Evolutionary conservation across 2,888 invertebrate species (phyloP).

Genomic region (Erebia epiphron): DNA sequence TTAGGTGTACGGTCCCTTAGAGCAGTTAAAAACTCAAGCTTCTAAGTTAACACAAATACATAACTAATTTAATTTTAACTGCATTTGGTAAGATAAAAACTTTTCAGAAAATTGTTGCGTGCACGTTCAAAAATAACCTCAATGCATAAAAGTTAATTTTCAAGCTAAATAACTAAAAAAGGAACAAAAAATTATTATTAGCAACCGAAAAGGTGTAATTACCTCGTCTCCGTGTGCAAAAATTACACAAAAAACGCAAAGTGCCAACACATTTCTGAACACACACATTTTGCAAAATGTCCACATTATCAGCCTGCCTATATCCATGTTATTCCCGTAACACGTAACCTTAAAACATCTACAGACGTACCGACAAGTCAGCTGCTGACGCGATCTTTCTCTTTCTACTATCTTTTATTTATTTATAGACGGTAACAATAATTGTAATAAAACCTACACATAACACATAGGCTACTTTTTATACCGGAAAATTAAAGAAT

Average conservation of each 20-base stretch:
- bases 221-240: slow-evolving; percentile 49
- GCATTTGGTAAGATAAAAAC: too few relatives aligned
- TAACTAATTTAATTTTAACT: too few relatives aligned
- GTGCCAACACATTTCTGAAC: slow-evolving; percentile 45
- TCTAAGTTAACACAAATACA: too few relatives aligned
- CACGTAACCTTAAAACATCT: slow-evolving; percentile 43
- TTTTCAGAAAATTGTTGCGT: too few relatives aligned
- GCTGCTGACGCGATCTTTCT: not conserved
- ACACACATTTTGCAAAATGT: slow-evolving; percentile 53
- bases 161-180: not conserved
- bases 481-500: too few relatives aligned
- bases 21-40: too few relatives aligned
- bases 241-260: slow-evolving; percentile 40
- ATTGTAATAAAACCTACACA: too few relatives aligned
- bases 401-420: too few relatives aligned
- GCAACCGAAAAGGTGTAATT: slow-evolving; percentile 35
- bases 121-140: too few relatives aligned
- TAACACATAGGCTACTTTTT: not conserved
- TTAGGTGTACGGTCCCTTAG: too few relatives aligned
- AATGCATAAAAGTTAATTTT: not conserved
- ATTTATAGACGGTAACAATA: too few relatives aligned
- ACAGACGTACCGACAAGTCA: not conserved
- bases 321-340: slow-evolving; percentile 59
- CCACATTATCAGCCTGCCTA: slow-evolving; percentile 60
- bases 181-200: not conserved